phyloP scores from a whole-genome alignment of 2,888 invertebrate genomes.

The Amblyjoppa fuscipennis region DNA sequence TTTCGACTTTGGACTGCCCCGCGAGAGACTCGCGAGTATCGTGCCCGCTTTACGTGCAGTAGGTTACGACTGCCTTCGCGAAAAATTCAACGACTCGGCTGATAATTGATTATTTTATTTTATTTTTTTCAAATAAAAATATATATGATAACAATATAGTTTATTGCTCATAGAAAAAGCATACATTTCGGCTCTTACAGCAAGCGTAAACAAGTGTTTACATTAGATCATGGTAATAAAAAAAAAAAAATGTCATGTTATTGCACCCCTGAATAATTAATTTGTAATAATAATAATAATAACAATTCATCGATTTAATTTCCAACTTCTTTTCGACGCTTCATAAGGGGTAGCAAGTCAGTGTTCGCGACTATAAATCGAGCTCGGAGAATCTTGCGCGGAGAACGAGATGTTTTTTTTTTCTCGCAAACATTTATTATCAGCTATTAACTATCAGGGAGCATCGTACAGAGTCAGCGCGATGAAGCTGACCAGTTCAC shows the following conservation, averaged over 20 bases:
- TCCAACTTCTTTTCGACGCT: background rate
- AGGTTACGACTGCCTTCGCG: background rate
- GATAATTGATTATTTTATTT: background rate
- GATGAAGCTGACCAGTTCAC: background rate
- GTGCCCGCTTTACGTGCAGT: background rate
- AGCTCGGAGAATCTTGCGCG: background rate
- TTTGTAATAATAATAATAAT: background rate
- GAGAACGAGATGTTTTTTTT: background rate
- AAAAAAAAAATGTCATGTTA: no score
- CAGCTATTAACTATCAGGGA: constrained; percentile 6
- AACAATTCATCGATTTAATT: background rate
- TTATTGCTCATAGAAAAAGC: no score
- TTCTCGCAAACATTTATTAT: background rate
- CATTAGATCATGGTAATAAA: no score
- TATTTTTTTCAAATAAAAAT: no score
- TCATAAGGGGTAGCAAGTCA: background rate
- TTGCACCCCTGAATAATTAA: no score
- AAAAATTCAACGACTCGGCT: background rate
- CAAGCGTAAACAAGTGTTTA: no score
- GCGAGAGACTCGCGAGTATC: constrained; percentile 3
- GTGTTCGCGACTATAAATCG: background rate
- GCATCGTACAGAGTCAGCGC: background rate
- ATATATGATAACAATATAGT: no score
- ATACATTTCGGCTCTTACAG: no score
- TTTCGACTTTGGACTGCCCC: constrained; percentile 48